Evolutionary conservation across 2,888 invertebrate species (phyloP).

Genomic region (Rhopalosiphum nymphaeae): DNA sequence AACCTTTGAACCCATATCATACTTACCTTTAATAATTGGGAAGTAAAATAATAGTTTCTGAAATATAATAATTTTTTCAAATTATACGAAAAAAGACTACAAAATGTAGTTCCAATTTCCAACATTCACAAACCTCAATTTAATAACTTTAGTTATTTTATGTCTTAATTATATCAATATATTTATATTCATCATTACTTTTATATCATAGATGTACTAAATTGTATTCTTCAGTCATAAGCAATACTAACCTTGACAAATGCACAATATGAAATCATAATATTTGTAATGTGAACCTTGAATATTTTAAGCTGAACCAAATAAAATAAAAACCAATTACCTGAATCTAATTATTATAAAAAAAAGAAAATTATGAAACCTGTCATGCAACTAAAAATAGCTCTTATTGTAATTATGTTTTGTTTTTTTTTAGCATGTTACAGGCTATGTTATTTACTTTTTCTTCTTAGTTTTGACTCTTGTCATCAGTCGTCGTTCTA

Average conservation of each 20-base stretch:
- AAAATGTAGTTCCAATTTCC: conserved; percentile 26
- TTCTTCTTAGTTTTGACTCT: conserved; percentile 47
- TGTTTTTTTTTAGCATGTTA: conserved; percentile 48
- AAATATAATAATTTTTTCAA: conserved; percentile 40
- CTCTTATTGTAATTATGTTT: conserved; percentile 52
- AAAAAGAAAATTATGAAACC: conserved; percentile 56
- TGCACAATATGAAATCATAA: conserved; percentile 55
- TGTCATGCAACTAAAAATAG: conserved; percentile 64
- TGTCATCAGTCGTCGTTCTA: conserved; percentile 29
- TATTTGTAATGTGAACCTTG: conserved; percentile 47
- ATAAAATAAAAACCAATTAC: conserved; percentile 61
- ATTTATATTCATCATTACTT: conserved; percentile 25
- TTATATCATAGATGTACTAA: conserved; percentile 37
- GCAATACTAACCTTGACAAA: conserved; percentile 64
- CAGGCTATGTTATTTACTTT: conserved; percentile 58
- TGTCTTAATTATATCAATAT: conserved; percentile 25
- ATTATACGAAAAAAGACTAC: conserved; percentile 8
- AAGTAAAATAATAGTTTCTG: conserved; percentile 38
- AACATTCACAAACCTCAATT: conserved; percentile 45
- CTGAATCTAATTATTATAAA: conserved; percentile 61
- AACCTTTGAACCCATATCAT: conserved; percentile 46
- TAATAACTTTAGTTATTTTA: conserved; percentile 34
- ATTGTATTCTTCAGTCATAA: conserved; percentile 31
- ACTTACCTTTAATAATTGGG: conserved; percentile 53
- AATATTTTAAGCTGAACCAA: conserved; percentile 59